These are phyloP conservation scores for Phymanthus crucifer DNA, from an alignment of 92 coral and sea anemone genomes.

Conservation along the genomic window DNA sequence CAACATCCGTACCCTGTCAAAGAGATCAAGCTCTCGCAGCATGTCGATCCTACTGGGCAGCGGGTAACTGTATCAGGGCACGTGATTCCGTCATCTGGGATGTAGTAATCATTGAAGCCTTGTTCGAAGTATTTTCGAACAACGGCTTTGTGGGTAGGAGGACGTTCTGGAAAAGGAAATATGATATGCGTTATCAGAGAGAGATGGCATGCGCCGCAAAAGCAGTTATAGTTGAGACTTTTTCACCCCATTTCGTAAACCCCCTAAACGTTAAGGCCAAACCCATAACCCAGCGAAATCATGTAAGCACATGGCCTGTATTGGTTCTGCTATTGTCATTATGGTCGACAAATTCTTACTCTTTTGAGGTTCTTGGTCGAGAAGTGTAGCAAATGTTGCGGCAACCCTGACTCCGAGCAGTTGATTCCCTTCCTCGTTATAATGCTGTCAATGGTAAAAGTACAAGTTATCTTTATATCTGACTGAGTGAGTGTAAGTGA, in stretches of 20 bases:
- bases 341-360: slow-evolving; percentile 20
- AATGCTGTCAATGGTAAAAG: slow-evolving; percentile 50
- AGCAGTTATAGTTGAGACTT: too few species aligned
- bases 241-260: too few species aligned
- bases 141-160: neutral
- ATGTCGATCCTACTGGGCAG: slow-evolving; percentile 74
- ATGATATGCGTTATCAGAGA: neutral
- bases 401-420: slow-evolving; percentile 72
- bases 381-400: slow-evolving; percentile 50
- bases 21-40: slow-evolving; percentile 71
- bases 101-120: slow-evolving; percentile 3
- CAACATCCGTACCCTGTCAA: slow-evolving; percentile 89
- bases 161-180: slow-evolving; percentile 20
- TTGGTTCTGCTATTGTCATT: neutral
- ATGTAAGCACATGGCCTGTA: neutral
- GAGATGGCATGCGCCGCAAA: too few species aligned
- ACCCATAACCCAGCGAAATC: too few species aligned
- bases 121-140: slow-evolving; percentile 1
- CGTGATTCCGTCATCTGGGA: slow-evolving; percentile 19
- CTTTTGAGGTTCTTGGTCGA: slow-evolving; percentile 43
- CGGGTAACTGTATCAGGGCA: slow-evolving; percentile 79
- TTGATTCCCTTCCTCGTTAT: slow-evolving; percentile 57
- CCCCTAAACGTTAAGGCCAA: too few species aligned
- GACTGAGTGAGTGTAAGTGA: neutral
- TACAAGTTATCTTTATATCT: neutral